Evolutionary conservation across 2,113 vertebrate genomes (phyloP).

Genomic region (Dendropsophus ebraccatus): DNA sequence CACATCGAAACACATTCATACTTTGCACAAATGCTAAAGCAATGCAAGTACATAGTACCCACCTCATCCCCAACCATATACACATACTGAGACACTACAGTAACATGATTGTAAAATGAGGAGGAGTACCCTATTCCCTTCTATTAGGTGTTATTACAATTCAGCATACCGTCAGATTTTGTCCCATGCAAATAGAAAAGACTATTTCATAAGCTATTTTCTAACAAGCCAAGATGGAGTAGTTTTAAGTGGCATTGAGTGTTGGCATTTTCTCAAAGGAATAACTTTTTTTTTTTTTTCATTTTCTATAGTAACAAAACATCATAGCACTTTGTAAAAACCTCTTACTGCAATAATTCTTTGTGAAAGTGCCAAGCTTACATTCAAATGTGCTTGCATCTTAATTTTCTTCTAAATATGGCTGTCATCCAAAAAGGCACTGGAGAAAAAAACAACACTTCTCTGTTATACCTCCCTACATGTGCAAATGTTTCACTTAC

Average conservation of each 20-base stretch:
- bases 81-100: too few relatives aligned
- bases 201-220: conserved; percentile 23
- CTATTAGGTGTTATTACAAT: not conserved
- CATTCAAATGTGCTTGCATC: conserved; percentile 15
- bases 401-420: conserved; percentile 31
- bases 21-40: too few relatives aligned
- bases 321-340: conserved; percentile 41
- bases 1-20: too few relatives aligned
- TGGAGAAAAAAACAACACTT: not conserved
- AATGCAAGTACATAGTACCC: too few relatives aligned
- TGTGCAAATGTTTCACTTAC: conserved; percentile 28
- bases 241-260: conserved; percentile 33
- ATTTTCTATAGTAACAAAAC: conserved; percentile 45
- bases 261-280: conserved; percentile 37
- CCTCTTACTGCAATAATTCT: conserved; percentile 44
- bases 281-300: conserved; percentile 12
- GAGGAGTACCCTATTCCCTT: not conserved
- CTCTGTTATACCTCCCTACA: not conserved
- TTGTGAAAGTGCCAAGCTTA: conserved; percentile 38
- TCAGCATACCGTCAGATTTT: not conserved
- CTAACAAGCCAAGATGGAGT: conserved; percentile 33
- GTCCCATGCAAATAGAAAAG: not conserved
- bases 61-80: too few relatives aligned
- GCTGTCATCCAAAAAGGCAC: conserved; percentile 21
- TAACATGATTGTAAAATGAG: not conserved